Conservation (phyloP, 2,888 invertebrate genomes). For the Hecatera dysodea region DNA sequence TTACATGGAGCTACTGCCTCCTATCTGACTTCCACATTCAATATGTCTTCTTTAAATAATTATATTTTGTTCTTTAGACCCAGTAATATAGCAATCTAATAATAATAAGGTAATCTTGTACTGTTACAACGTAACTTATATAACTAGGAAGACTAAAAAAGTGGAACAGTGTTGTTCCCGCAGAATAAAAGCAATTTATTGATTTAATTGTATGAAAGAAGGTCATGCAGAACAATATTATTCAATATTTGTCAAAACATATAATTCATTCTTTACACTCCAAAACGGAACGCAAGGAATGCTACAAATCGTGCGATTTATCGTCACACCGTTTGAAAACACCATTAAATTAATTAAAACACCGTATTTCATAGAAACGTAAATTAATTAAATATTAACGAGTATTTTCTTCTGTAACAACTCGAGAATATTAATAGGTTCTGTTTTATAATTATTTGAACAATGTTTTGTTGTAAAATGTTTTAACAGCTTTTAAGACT, state of each 20-base stretch:
- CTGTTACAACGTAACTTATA: no score
- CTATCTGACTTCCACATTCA: no score
- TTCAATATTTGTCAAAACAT: constrained; percentile 41
- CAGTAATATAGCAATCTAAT: no score
- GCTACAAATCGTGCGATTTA: constrained; percentile 47
- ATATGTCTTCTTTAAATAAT: no score
- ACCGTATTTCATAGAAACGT: constrained; percentile 41
- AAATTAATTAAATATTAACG: constrained; percentile 40
- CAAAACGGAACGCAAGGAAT: constrained; percentile 43
- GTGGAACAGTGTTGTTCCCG: no score
- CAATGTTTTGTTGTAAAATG: not conserved
- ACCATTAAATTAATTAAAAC: constrained; percentile 45
- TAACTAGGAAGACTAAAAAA: no score
- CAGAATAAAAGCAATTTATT: not conserved
- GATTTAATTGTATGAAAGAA: not conserved
- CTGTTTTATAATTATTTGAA: constrained; percentile 26
- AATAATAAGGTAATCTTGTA: no score
- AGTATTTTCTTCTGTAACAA: constrained; percentile 41
- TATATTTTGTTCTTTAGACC: no score
- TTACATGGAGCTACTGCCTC: no score
- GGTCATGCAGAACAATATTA: not conserved
- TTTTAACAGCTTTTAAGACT: not conserved
- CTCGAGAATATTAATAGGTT: constrained; percentile 20
- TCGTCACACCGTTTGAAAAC: constrained; percentile 46
- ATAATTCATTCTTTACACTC: constrained; percentile 48